Evolutionary conservation across 2,797 vertebrate species (phyloP).

Genomic region (Xerus rutilus): DNA sequence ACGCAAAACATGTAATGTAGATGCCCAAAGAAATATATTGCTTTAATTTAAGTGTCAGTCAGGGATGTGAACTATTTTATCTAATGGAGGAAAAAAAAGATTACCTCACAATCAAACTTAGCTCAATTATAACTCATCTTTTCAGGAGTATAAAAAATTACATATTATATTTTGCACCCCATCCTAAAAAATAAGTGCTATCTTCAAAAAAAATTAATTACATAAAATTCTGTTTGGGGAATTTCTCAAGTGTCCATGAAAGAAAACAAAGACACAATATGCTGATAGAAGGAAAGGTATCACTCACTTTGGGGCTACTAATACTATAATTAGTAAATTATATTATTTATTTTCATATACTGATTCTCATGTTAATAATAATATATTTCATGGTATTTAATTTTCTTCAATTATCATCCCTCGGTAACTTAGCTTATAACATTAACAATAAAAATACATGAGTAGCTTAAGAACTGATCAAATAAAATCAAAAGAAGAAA

Average conservation of each 20-base stretch:
- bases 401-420: background rate
- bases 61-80: background rate
- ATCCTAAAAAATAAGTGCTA: background rate
- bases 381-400: background rate
- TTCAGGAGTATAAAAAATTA: conserved; percentile 5
- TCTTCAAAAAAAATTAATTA: background rate
- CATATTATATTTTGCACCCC: background rate
- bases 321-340: background rate
- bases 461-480: background rate
- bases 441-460: background rate
- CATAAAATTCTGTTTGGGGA: background rate
- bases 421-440: background rate
- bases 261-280: background rate
- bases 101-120: background rate
- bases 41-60: background rate
- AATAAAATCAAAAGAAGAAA: background rate
- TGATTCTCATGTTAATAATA: background rate
- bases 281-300: background rate
- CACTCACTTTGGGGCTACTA: background rate
- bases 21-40: background rate
- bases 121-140: background rate
- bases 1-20: background rate
- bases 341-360: background rate
- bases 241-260: background rate
- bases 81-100: background rate